Conservation (phyloP, 2,797 vertebrate genomes). For the Pempheris klunzingeri region DNA sequence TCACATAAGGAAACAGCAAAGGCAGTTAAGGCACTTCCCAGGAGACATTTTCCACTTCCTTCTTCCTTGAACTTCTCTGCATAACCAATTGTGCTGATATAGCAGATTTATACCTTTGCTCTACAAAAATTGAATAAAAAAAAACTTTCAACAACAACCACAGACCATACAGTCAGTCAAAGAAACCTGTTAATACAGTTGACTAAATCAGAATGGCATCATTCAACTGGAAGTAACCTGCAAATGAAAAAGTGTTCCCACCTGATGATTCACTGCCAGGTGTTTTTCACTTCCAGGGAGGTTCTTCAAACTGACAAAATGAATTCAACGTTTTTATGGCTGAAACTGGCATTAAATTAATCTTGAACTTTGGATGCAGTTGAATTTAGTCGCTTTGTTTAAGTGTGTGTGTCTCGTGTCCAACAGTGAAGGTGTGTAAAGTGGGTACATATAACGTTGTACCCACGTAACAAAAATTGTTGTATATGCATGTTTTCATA, state of each 20-base stretch:
- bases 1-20: neutral
- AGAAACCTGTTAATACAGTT: neutral
- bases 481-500: neutral
- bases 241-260: neutral
- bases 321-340: too few relatives aligned
- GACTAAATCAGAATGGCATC: neutral
- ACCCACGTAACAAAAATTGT: neutral
- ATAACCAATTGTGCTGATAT: neutral
- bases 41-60: slow-evolving; percentile 13
- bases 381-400: neutral
- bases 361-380: neutral
- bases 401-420: neutral
- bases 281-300: neutral
- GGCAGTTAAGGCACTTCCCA: slow-evolving; percentile 7
- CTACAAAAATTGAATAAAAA: neutral
- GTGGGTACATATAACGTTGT: neutral
- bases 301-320: neutral
- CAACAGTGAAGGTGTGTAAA: neutral
- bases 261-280: neutral
- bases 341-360: accelerated
- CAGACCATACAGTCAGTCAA: neutral
- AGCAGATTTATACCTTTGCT: neutral
- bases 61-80: neutral
- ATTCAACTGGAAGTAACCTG: neutral
- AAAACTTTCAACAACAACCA: neutral